Base-by-base conservation (phyloP, 2,797 vertebrate species). In the Cheirogaleus major region DNA sequence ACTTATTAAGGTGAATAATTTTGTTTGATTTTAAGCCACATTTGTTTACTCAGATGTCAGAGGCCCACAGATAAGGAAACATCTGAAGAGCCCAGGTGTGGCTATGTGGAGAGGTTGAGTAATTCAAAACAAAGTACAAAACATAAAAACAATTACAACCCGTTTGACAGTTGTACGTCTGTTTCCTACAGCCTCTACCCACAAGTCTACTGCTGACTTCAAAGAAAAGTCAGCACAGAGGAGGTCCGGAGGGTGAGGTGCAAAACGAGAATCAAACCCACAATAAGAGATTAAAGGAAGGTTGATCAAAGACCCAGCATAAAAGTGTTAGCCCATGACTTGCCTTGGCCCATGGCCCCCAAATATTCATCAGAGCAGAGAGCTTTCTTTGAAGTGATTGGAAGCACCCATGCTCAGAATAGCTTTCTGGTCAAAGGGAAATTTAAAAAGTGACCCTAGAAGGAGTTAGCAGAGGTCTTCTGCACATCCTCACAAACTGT, bases 251-350 rank as follows among this genome's bases (percentile, higher is more conserved):
- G 89, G 79, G 83, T 92, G 78, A 91, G 91, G 95, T 91, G 70
- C 89, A 91, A 95, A 95, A 83, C 0, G 65, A 81, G 85, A 98
- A 73, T 94, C 96, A 92, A 86, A 75, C 70, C 79, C 80, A 61
- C 0, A 69, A 95, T 96, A 95, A 89, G 94, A 97, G 95, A 97
- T 97, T 93, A 98, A 96, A 97, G 95, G 79, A 45, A 91, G 85
- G 75, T 81, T 96, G 96, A 97, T 97, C 97, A 97, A 97, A 98
- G 98, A 92, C 67, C 67, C 41, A 22, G 88, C 95, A 89, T 94
- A 81, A 92, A 93, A 95, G 96, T 90, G 89, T 76, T 73, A 81
- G 96, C 85, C 86, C n/a, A 30, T 89, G 94, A 91, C 95, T 96
- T 82, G 76, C 86, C 61, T 96, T 97, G 91, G 97, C 96, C 95